phyloP scores from a whole-genome alignment of 64 coral and sea anemone species.

The Platygyra sinensis region DNA sequence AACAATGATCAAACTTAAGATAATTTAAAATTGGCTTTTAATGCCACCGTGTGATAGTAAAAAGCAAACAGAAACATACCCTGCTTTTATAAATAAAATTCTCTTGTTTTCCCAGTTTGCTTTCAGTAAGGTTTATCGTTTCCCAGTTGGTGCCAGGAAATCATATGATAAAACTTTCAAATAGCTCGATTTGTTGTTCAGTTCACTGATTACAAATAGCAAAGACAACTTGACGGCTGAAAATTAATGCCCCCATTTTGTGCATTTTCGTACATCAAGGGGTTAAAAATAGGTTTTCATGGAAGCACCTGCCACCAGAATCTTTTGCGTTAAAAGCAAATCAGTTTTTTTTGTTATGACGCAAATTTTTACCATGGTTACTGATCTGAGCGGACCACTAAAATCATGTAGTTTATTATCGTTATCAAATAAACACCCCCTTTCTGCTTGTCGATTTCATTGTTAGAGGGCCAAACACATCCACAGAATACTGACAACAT shows the following conservation, averaged over 20 bases:
- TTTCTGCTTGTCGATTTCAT: constrained; percentile 16
- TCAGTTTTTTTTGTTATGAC: constrained; percentile 17
- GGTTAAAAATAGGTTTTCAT: constrained; percentile 40
- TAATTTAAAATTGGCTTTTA: constrained; percentile 17
- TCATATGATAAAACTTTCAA: not conserved
- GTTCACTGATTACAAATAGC: not conserved
- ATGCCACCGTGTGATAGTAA: not conserved
- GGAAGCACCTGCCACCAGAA: not conserved
- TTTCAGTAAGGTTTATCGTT: not conserved
- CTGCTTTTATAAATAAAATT: not conserved
- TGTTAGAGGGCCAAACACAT: constrained; percentile 33
- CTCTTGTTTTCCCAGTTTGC: not conserved
- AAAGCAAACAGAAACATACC: not conserved
- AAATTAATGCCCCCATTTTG: not conserved
- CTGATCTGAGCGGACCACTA: not conserved
- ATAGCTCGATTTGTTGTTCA: not conserved
- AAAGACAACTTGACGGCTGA: not conserved
- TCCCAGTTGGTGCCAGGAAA: not conserved
- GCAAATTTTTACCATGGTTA: constrained; percentile 25
- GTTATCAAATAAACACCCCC: constrained; percentile 45
- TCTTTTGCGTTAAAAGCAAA: constrained; percentile 22
- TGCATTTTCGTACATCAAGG: not conserved
- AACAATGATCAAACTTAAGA: not conserved
- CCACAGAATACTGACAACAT: constrained; percentile 25
- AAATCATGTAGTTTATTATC: constrained; percentile 29